Base-by-base conservation (phyloP, 2,797 vertebrate species). In the Cuniculus paca region DNA sequence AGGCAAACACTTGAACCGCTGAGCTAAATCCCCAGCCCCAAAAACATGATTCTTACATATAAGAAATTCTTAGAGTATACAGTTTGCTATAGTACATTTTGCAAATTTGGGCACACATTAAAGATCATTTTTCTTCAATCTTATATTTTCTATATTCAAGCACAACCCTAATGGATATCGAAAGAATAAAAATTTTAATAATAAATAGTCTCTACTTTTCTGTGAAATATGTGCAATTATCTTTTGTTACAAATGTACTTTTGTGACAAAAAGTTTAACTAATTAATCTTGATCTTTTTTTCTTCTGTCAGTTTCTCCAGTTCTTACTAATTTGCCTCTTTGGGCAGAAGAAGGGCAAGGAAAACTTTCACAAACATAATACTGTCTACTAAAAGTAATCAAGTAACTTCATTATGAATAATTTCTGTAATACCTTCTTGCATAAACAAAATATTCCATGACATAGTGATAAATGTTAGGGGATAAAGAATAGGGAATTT, bases 121-220 rank as follows among this genome's bases (percentile, higher is more conserved):
- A 92, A 94, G n/a, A 78, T 56, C 50, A 96, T 39, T 89, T 65
- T 92, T 79, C 31, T 42, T 90, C 10, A 48, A 82, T 96, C 96
- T 97, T 93, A 61, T 91, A 48, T 75, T 78, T 95, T 84, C 1
- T 36, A 20, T 50, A 68, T 90, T 77, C 16, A 79, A 34, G 52
- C 0, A 92, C 0, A 77, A 63, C 16, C 45, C 65, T 34, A 50
- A 86, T 95, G 0, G 0, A 80, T 17, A 95, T 72, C 48, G 80
- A 45, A 84, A 56, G 48, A 36, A 70, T 45, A 89, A 3, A 86
- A 20, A 91, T 72, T 92, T 88, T 81, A 84, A 68, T 63, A 65
- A 39, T 78, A 91, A 68, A 31, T 68, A 65, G 12, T 56, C 5
- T 24, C 52, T 31, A 36, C 4, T 24, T 61, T 86, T 78, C 20